Evolutionary conservation across 1,140 invertebrate species (phyloP).

Genomic region (Onthophagus taurus): DNA sequence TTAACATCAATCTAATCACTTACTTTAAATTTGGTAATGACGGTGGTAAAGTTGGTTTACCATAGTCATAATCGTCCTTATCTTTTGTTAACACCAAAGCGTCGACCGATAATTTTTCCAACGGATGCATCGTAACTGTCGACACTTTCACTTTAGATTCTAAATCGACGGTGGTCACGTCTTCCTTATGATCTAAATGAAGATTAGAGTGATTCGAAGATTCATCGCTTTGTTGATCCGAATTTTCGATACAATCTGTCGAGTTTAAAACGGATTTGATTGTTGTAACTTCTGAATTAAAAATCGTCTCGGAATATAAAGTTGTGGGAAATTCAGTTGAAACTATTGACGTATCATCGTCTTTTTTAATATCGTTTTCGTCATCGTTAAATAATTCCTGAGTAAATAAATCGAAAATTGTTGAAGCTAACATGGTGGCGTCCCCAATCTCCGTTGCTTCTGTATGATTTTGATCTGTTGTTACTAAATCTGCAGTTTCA

Average conservation of each 20-base stretch:
- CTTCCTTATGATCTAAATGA: constrained; percentile 4
- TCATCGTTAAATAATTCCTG: constrained; percentile 10
- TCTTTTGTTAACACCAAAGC: constrained; percentile 31
- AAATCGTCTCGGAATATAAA: constrained; percentile 1
- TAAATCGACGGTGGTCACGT: constrained; percentile 13
- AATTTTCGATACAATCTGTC: constrained; percentile 28
- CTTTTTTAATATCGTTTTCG: background rate
- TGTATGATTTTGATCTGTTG: constrained; percentile 2
- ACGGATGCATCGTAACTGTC: constrained; percentile 12
- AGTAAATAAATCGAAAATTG: constrained; percentile 8
- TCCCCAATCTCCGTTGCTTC: constrained; percentile 3
- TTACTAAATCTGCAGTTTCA: constrained; percentile 1
- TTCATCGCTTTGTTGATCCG: background rate
- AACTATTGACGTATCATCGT: constrained; percentile 11
- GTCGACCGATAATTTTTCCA: constrained; percentile 27
- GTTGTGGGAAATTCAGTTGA: constrained; percentile 14
- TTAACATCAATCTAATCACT: constrained; percentile 22
- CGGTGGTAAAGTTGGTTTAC: constrained; percentile 58
- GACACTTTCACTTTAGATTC: constrained; percentile 19
- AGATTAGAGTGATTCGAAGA: background rate
- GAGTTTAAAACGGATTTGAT: constrained; percentile 27
- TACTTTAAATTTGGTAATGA: constrained; percentile 62
- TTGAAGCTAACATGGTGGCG: constrained; percentile 8
- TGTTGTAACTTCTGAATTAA: constrained; percentile 17
- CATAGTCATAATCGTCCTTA: constrained; percentile 50